Base-by-base conservation (phyloP, 2,797 vertebrate species). In the Mus minutoides region DNA sequence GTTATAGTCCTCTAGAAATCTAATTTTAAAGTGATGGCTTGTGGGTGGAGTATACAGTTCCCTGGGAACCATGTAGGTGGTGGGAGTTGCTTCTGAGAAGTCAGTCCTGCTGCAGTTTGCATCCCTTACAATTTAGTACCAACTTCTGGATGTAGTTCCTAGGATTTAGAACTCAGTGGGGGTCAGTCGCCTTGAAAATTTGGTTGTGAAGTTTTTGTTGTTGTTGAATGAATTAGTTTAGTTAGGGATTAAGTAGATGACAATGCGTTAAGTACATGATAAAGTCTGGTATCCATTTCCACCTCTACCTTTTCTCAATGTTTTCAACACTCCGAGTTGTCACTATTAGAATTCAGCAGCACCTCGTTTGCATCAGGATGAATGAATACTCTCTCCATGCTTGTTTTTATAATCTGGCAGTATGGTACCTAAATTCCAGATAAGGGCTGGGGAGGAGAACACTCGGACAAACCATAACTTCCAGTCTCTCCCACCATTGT, bases 401-500 rank as follows among this genome's bases (percentile, higher is more conserved):
- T 91, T 82, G 69, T n/a, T 94, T 94, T 94, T 83, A 62, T 94
- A 46, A 64, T 79, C 37, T 91, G 88, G 31, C 43, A 60, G 73
- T 76, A 92, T 46, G 40, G 16, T 83, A 79, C 16, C 62, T 58
- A 77, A 82, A 9, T 54, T 90, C 46, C 90, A 80, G 37, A 29
- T 49, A 67, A 60, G 29, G 60, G 5, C 60, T 79, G 34, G 49
- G 43, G 43, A 1, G 9, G 26, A 11, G 60, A 26, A 4, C 9
- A 24, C 60, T 62, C 52, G 84, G 17, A 29, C n/a, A 90, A 67
- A 91, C n/a, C 56, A 75, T 12, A 93, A 85, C 29, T 94, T 75
- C 92, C 37, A 90, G 34, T 64, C 29, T 43, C 73, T 75, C 11
- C 67, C n/a, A 26, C n/a, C 37, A 40, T 40, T 1, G 4, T 71